These are phyloP conservation scores for Plotosus lineatus DNA, from an alignment of 2,113 vertebrate genomes.

Conservation along the genomic window DNA sequence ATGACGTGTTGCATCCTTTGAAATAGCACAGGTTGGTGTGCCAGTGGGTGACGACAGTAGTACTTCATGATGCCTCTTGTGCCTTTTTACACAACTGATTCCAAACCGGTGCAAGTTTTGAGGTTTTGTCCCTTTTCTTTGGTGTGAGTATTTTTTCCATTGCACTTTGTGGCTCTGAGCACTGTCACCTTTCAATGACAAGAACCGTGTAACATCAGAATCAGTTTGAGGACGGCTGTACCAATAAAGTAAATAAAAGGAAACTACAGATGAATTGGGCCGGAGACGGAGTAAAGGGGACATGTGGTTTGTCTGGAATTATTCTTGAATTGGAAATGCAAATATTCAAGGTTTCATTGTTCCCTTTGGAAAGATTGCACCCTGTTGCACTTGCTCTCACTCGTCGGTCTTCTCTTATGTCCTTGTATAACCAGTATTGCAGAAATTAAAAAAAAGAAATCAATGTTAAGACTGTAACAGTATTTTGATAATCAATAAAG, in stretches of 20 bases:
- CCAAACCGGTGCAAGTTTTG: slow-evolving; percentile 47
- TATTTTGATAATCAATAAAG: slow-evolving; percentile 84
- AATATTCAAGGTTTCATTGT: slow-evolving; percentile 23
- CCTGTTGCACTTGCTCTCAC: slow-evolving; percentile 48
- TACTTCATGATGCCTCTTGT: slow-evolving; percentile 26
- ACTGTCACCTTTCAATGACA: slow-evolving; percentile 22
- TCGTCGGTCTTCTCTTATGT: slow-evolving; percentile 34
- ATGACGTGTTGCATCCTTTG: slow-evolving; percentile 27
- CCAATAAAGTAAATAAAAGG: slow-evolving; percentile 33
- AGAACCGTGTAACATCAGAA: neutral
- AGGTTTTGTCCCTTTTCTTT: slow-evolving; percentile 35
- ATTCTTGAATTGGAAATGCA: slow-evolving; percentile 21
- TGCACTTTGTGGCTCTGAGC: slow-evolving; percentile 43
- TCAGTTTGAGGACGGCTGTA: slow-evolving; percentile 14
- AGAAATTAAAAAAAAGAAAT: slow-evolving; percentile 63
- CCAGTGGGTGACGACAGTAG: slow-evolving; percentile 37
- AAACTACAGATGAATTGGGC: slow-evolving; percentile 25
- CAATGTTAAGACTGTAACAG: slow-evolving; percentile 68
- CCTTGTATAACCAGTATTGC: slow-evolving; percentile 63
- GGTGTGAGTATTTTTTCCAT: slow-evolving; percentile 36
- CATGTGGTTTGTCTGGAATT: neutral
- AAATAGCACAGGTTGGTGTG: slow-evolving; percentile 31
- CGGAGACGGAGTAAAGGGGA: slow-evolving; percentile 11
- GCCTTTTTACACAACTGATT: slow-evolving; percentile 37
- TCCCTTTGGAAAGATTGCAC: slow-evolving; percentile 49